Evolutionary conservation across 2,113 vertebrate species (phyloP).

Genomic region (Microcebus lehilahytsara): DNA sequence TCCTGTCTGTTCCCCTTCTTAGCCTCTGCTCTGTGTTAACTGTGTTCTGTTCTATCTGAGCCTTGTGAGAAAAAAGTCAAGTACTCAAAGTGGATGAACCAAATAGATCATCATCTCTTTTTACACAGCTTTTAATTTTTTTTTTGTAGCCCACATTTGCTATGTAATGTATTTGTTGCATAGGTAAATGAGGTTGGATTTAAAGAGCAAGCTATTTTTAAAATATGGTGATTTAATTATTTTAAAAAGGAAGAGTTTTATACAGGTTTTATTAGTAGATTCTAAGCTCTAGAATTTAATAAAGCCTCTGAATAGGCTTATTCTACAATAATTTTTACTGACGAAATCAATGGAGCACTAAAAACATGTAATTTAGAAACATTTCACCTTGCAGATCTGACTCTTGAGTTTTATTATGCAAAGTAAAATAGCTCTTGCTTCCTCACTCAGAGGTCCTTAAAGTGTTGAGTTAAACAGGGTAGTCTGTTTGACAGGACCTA

Average conservation of each 20-base stretch:
- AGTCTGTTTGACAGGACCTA: background rate
- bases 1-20: background rate
- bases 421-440: slow-evolving; percentile 41
- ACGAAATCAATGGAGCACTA: slow-evolving; percentile 25
- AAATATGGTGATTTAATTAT: background rate
- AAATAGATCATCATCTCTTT: background rate
- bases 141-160: background rate
- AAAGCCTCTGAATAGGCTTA: background rate
- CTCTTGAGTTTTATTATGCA: slow-evolving; percentile 46
- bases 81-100: background rate
- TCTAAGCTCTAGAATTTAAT: background rate
- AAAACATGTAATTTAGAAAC: slow-evolving; percentile 42
- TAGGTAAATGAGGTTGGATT: background rate
- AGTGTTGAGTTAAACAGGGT: background rate
- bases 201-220: background rate
- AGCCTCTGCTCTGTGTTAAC: background rate
- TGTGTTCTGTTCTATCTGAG: background rate
- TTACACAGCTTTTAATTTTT: background rate
- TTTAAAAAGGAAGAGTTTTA: background rate
- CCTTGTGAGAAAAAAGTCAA: background rate
- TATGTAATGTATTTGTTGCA: background rate
- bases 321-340: background rate
- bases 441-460: background rate
- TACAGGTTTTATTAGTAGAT: background rate
- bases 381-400: background rate